A percentile compares a stretch with the other conserved stretches of the same genome.
Conservation (phyloP, 2,888 invertebrate species). For the Pseudanteris insignis region DNA sequence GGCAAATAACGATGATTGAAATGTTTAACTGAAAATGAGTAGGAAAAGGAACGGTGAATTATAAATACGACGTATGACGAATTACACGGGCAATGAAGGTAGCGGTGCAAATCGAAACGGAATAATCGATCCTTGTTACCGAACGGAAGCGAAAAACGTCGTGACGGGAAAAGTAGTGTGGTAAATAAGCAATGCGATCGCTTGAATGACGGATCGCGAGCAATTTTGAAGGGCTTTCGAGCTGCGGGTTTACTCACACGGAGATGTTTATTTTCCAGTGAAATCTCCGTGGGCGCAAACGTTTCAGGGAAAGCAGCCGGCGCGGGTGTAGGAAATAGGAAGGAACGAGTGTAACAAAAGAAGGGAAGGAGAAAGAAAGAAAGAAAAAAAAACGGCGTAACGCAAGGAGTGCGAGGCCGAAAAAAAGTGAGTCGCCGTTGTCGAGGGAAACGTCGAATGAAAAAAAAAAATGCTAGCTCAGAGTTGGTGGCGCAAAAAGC, state of each 20-base stretch:
- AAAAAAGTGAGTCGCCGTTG: too few species aligned
- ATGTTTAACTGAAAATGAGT: too few species aligned
- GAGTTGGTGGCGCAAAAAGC: too few species aligned
- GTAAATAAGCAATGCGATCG: slow-evolving; percentile 31
- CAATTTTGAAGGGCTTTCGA: slow-evolving; percentile 33
- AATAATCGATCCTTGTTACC: slow-evolving; percentile 6
- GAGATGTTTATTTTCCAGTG: slow-evolving; percentile 29
- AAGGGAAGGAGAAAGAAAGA: not conserved
- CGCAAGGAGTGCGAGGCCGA: too few species aligned
- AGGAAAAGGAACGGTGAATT: too few species aligned
- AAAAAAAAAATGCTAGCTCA: too few species aligned
- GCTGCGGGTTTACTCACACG: slow-evolving; percentile 25
- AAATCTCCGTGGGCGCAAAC: slow-evolving; percentile 19
- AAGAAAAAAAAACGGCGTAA: too few species aligned
- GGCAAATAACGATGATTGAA: too few species aligned
- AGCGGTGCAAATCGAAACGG: slow-evolving; percentile 1
- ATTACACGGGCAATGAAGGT: too few species aligned
- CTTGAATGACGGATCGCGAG: slow-evolving; percentile 34
- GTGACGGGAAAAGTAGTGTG: slow-evolving; percentile 18
- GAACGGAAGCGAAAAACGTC: slow-evolving; percentile 1
- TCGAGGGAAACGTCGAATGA: too few species aligned
- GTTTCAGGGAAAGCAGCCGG: too few species aligned
- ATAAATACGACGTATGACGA: too few species aligned
- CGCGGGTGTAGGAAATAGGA: not conserved
- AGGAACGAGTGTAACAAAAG: slow-evolving; percentile 1